A percentile compares a stretch with the other conserved stretches of the same genome.
Conservation (phyloP, 2,797 vertebrate species). For the Xenopus petersii region DNA sequence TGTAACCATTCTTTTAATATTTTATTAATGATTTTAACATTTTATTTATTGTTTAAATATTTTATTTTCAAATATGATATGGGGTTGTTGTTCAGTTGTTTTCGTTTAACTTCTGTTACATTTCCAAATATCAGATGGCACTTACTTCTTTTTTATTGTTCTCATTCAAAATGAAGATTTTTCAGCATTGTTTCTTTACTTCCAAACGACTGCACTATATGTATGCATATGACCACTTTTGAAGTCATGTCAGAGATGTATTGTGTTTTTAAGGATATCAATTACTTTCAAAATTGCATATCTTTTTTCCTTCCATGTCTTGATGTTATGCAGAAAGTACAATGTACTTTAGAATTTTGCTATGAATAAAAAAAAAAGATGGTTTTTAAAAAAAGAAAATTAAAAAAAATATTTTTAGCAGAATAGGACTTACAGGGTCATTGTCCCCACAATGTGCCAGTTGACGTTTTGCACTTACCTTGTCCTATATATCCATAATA, state of each 20-base stretch:
- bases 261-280: slow-evolving; percentile 67
- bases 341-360: slow-evolving; percentile 90
- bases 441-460: slow-evolving; percentile 99
- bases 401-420: slow-evolving; percentile 94
- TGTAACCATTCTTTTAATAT: slow-evolving; percentile 50
- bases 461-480: slow-evolving; percentile 98
- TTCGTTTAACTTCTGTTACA: slow-evolving; percentile 65
- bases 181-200: slow-evolving; percentile 62
- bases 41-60: slow-evolving; percentile 22
- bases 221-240: slow-evolving; percentile 74
- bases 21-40: slow-evolving; percentile 48
- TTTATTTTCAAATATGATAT: slow-evolving; percentile 56
- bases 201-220: slow-evolving; percentile 71
- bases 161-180: slow-evolving; percentile 66
- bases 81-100: slow-evolving; percentile 53
- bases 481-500: slow-evolving; percentile 86
- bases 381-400: slow-evolving; percentile 90
- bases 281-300: slow-evolving; percentile 66
- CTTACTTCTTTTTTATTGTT: slow-evolving; percentile 69
- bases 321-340: slow-evolving; percentile 97
- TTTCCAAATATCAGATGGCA: slow-evolving; percentile 67
- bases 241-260: slow-evolving; percentile 63
- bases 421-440: slow-evolving; percentile 99
- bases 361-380: slow-evolving; percentile 77
- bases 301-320: slow-evolving; percentile 93